Evolutionary conservation across 2,888 invertebrate species (phyloP).

Genomic region (Sepioteuthis lessoniana): DNA sequence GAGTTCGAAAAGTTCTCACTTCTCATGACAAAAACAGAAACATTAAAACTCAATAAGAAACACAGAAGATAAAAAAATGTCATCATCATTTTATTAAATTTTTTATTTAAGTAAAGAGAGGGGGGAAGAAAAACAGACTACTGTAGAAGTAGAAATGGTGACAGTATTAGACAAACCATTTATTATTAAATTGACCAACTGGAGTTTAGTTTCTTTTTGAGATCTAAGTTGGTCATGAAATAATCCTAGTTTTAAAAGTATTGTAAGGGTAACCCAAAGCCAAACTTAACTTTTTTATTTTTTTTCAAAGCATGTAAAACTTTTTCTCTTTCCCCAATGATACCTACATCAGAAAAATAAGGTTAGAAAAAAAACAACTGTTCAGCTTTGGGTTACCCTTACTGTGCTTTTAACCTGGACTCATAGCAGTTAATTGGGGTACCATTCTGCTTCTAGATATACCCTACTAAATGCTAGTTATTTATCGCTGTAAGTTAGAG

Average conservation of each 20-base stretch:
- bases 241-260: too few species aligned
- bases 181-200: not conserved
- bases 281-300: too few species aligned
- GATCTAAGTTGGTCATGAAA: not conserved
- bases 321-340: too few species aligned
- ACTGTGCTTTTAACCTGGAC: too few species aligned
- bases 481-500: not conserved
- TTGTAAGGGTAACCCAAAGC: too few species aligned
- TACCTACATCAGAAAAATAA: too few species aligned
- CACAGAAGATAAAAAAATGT: too few species aligned
- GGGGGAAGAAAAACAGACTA: not conserved
- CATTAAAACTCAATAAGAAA: conserved; percentile 42
- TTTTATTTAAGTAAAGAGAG: not conserved
- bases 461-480: not conserved
- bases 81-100: not conserved
- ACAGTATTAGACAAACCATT: not conserved
- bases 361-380: too few species aligned
- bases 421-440: not conserved
- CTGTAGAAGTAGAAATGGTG: not conserved
- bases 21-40: conserved; percentile 51
- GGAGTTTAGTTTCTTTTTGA: not conserved
- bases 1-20: conserved; percentile 65
- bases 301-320: too few species aligned
- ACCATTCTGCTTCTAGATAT: not conserved
- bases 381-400: too few species aligned